phyloP scores from a whole-genome alignment of 2,797 vertebrate species.

The Clarias fuscus region DNA sequence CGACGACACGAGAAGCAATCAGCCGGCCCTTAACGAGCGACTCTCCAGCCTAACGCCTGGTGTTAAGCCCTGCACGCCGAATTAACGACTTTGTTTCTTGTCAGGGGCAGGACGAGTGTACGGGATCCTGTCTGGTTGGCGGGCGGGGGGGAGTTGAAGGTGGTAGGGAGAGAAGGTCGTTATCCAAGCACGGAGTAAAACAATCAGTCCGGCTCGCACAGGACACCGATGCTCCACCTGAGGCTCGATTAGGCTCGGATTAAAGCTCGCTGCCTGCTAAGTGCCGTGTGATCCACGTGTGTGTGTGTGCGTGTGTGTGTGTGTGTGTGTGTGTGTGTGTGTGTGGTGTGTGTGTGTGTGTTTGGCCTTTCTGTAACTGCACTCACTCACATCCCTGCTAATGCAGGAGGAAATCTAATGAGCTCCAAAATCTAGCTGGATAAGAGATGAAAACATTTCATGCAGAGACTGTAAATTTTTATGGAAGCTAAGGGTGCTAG shows the following conservation, averaged over 20 bases:
- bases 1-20: slow-evolving; percentile 75
- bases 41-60: slow-evolving; percentile 58
- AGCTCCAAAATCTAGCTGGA: neutral
- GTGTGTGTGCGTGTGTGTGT: slow-evolving; percentile 15
- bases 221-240: slow-evolving; percentile 46
- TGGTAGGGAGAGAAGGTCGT: slow-evolving; percentile 36
- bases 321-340: slow-evolving; percentile 7
- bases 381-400: neutral
- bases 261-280: slow-evolving; percentile 22
- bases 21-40: slow-evolving; percentile 71
- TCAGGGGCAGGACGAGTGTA: slow-evolving; percentile 61
- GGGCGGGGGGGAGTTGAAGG: neutral
- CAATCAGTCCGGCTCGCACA: slow-evolving; percentile 54
- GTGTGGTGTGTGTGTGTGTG: neutral
- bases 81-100: slow-evolving; percentile 70
- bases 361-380: neutral
- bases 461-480: slow-evolving; percentile 4
- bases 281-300: neutral
- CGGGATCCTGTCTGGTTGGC: slow-evolving; percentile 14
- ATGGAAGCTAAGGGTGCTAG: neutral
- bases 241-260: slow-evolving; percentile 52
- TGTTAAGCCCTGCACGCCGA: slow-evolving; percentile 60
- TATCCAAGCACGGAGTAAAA: slow-evolving; percentile 64
- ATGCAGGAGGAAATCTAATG: neutral
- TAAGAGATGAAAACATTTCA: neutral